Percentiles rank a stretch among this genome's conserved stretches.
Evolutionary conservation across 2,797 vertebrate genomes (phyloP).

Genomic region (Meriones psammophilus): DNA sequence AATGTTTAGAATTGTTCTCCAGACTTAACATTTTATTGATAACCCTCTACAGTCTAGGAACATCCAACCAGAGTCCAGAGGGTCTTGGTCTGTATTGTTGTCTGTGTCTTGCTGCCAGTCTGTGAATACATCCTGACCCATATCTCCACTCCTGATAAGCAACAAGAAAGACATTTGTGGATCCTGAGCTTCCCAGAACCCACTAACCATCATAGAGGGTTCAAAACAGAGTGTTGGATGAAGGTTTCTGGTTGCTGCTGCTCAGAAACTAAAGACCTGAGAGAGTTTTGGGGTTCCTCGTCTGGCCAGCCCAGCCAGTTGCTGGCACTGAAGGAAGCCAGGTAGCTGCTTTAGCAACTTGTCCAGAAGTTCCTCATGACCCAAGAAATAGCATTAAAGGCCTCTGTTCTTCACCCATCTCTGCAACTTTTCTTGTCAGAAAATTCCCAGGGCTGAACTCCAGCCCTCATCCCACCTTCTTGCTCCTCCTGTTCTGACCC

Average conservation of each 20-base stretch:
- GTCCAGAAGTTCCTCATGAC: background rate
- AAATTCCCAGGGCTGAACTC: background rate
- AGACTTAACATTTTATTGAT: background rate
- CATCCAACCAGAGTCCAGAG: no score
- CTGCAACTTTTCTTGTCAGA: no score
- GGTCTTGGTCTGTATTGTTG: background rate
- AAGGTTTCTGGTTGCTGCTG: background rate
- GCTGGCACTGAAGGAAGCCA: background rate
- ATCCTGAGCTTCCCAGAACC: background rate
- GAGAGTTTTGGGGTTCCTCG: background rate
- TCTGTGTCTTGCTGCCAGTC: fast-evolving
- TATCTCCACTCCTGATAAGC: fast-evolving
- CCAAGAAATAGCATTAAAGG: background rate
- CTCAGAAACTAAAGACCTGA: background rate
- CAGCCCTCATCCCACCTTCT: background rate
- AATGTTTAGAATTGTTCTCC: background rate
- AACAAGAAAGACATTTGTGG: background rate
- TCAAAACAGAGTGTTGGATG: background rate
- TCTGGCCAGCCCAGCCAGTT: background rate
- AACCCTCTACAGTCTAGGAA: background rate
- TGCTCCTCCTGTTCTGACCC: no score
- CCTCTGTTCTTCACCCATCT: fast-evolving
- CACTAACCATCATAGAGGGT: no score
- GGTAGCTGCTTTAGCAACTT: background rate
- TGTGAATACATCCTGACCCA: fast-evolving